These are phyloP conservation scores for Pteropus rufus DNA, from an alignment of 2,797 vertebrate genomes.

Conservation along the genomic window DNA sequence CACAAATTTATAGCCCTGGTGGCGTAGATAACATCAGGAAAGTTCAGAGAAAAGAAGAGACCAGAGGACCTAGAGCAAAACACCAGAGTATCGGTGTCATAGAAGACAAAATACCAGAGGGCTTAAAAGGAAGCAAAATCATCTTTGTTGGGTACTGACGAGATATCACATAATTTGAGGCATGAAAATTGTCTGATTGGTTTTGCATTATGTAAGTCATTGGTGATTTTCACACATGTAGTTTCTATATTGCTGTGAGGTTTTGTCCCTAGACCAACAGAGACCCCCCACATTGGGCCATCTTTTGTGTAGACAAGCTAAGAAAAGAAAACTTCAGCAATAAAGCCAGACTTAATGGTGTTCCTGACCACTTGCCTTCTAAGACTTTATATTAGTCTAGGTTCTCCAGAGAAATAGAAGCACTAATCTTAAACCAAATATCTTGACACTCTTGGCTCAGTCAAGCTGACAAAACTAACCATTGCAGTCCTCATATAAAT, in stretches of 20 bases:
- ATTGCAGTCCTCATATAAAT: background rate
- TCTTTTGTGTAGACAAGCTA: background rate
- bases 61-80: background rate
- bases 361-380: background rate
- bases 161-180: background rate
- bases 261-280: background rate
- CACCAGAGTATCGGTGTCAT: background rate
- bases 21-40: background rate
- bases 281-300: background rate
- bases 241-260: background rate
- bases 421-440: background rate
- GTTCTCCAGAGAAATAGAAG: background rate
- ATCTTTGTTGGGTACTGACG: background rate
- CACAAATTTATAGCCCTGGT: background rate
- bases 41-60: background rate
- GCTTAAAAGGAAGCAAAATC: background rate
- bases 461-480: background rate
- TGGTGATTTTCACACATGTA: background rate
- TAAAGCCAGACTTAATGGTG: background rate
- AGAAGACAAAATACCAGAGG: background rate
- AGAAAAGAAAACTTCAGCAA: background rate
- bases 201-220: background rate
- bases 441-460: background rate
- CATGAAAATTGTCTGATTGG: background rate
- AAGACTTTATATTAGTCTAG: background rate